Evolutionary conservation across 2,113 vertebrate species (phyloP), one percentile per base, ranked within the genome.

Genomic region (Patagioenas fasciata): DNA sequence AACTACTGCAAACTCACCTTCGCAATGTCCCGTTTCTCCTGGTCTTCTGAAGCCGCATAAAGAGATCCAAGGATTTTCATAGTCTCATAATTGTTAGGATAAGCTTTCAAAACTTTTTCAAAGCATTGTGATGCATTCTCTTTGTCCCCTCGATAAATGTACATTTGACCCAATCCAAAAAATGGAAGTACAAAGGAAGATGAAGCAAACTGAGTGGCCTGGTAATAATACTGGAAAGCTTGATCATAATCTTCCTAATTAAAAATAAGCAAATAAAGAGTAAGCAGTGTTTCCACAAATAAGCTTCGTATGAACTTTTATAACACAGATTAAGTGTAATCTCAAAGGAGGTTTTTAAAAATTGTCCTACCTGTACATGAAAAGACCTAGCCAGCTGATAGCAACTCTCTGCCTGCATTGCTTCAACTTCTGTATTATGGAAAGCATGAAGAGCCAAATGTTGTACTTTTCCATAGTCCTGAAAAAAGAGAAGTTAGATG

Each of bases 21-120:
- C 2, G 99, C 99, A 80, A 99, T 99, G 93, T 99, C 99, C 96
- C 99, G 97, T 97, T 99, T 99, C 93, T 99, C 99, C 96, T 99
- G 99, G 96, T 99, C 99, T 81, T 99, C 99, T 48, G 99, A 99
- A 31, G 99, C 99, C 18, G 99, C 99, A 77, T 99, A 99, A 28
- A 99, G 99, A 26, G 99, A 99, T 15, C 99, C 99, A 77, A 99
- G 98, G 95, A 99, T 99, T 96, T 99, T 99, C 99, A 99, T 99
- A 14, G 99, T 99, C 96, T 99, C 99, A 5, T 99, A 99, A 97
- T 99, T 99, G 96, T 99, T 99, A 90, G 99, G 99, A 93, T 99
- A 99, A 57, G 99, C 99, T 97, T 99, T 99, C 90, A 99, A 97
- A 94, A 99, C 99, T 93, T 99, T 99, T 94, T 99, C 99, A 87